These are phyloP conservation scores for Drosophila subobscura DNA, from an alignment of 1,140 invertebrate species.

Conservation along the genomic window DNA sequence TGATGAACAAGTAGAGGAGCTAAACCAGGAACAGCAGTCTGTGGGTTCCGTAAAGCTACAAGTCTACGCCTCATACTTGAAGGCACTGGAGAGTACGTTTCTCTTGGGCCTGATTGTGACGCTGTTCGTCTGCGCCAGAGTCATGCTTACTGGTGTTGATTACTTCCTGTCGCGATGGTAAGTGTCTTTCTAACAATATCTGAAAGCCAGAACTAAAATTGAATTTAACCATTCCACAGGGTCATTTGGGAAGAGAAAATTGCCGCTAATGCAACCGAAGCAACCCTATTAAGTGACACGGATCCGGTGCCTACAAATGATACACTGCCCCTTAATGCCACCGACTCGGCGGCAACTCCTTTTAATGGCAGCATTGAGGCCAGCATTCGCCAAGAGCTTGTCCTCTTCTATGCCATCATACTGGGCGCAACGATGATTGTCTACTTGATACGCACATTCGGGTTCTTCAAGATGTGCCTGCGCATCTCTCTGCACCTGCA, in stretches of 20 bases:
- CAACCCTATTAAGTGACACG: slow-evolving; percentile 27
- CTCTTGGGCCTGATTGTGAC: slow-evolving; percentile 86
- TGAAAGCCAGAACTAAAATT: neutral
- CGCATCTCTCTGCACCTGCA: slow-evolving; percentile 91
- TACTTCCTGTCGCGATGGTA: slow-evolving; percentile 91
- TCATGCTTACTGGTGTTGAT: slow-evolving; percentile 89
- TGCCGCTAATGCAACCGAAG: slow-evolving; percentile 35
- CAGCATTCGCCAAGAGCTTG: slow-evolving; percentile 54
- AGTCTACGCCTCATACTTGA: slow-evolving; percentile 90
- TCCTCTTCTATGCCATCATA: slow-evolving; percentile 74
- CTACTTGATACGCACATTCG: slow-evolving; percentile 86
- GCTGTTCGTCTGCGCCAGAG: slow-evolving; percentile 87
- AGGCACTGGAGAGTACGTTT: slow-evolving; percentile 87
- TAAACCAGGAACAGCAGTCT: slow-evolving; percentile 84
- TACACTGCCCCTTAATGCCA: slow-evolving; percentile 26
- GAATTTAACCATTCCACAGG: slow-evolving; percentile 36
- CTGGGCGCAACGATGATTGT: slow-evolving; percentile 66
- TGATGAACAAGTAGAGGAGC: slow-evolving; percentile 71
- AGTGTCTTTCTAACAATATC: slow-evolving; percentile 10
- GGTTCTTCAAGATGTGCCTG: slow-evolving; percentile 92
- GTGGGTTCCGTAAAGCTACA: slow-evolving; percentile 83
- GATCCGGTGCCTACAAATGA: slow-evolving; percentile 23
- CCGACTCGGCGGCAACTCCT: neutral
- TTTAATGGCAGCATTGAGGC: slow-evolving; percentile 26
- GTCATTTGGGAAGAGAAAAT: slow-evolving; percentile 82